phyloP scores from a whole-genome alignment of 2,113 vertebrate species.

The Colossoma macropomum region DNA sequence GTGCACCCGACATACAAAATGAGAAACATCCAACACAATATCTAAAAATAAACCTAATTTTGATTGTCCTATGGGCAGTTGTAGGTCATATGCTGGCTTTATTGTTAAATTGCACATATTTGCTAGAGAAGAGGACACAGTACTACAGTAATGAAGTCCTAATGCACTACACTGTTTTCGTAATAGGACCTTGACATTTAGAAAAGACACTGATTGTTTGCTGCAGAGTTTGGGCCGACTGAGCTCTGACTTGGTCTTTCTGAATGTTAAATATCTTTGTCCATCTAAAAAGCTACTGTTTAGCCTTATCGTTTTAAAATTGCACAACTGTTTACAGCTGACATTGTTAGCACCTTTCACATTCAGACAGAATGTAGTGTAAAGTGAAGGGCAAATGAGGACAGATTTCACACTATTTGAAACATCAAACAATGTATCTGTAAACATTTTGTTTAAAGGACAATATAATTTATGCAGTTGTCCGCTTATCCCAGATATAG shows the following conservation, averaged over 20 bases:
- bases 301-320: not conserved
- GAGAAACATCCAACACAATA: not conserved
- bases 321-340: not conserved
- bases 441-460: no score
- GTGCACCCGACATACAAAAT: not conserved
- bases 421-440: no score
- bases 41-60: not conserved
- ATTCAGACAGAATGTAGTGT: not conserved
- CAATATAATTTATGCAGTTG: no score
- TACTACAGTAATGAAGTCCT: constrained; percentile 14
- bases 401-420: not conserved
- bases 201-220: constrained; percentile 27
- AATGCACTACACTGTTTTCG: constrained; percentile 2
- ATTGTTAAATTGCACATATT: no score
- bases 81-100: not conserved
- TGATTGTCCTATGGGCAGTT: not conserved
- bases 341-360: not conserved
- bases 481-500: no score
- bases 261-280: not conserved
- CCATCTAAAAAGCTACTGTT: not conserved
- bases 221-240: not conserved
- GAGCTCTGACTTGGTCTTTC: not conserved
- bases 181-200: constrained; percentile 17
- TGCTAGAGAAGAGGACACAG: not conserved
- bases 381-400: not conserved